Base-by-base conservation (phyloP, 2,888 invertebrate genomes). In the Cantharis nigra region DNA sequence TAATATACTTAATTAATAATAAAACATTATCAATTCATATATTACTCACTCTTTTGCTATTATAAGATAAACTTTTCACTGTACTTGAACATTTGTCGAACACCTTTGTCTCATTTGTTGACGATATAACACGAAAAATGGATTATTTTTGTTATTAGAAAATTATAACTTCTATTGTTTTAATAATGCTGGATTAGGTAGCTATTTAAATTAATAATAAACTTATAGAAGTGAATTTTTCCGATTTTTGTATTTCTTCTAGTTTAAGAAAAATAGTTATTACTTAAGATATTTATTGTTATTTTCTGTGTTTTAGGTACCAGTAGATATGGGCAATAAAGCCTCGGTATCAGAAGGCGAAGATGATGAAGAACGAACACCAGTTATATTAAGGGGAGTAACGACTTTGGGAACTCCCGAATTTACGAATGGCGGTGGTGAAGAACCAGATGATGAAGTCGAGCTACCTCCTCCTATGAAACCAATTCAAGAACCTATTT, bases 391-490 rank as follows among this genome's bases (percentile, higher is more conserved):
- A 30, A 84, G 85, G 74, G 83, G 82, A 49, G 84, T 83, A 72
- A 85, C 85, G 9, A 62, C 65, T 9, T 71, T 78, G 63, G 81
- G 82, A 9, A 78, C 87, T 82, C 82, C 86, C 11, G 87, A 88
- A 78, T 82, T 90, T 75, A 88, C 91, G 64, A 90, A 91, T 74
- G 90, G 90, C 71, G 90, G 90, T 75, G 91, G 93, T 75, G 96
- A 96, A 85, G 96, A 95, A 85, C 92, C 90, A 13, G 94, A 94
- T 81, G 94, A 94, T 81, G 96, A 96, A 86, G 91, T 96, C 13
- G 97, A 97, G 89, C 90, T 98, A 83, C 98, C 98, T 72, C 98
- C 98, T 49, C 97, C 98, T 1, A 98, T 98, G 98, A 96, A 97
- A 86, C 96, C 96, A n/a, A 95, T 97, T 82, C 94, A 96, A 87